phyloP scores from a whole-genome alignment of 2,888 invertebrate species.

The Lithophane socia region DNA sequence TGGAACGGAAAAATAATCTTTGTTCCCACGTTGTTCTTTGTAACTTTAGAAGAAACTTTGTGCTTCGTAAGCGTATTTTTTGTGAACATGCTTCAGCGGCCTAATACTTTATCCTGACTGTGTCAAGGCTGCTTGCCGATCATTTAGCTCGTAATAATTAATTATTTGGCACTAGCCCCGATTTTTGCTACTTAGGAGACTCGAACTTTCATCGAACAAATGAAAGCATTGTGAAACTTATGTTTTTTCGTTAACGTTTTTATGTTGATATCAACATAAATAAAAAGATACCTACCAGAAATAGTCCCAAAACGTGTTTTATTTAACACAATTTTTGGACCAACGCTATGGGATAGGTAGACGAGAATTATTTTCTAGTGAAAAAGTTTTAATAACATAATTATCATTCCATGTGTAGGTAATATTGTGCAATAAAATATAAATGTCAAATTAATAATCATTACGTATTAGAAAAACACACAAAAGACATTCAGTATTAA shows the following conservation, averaged over 20 bases:
- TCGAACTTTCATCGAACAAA: neutral
- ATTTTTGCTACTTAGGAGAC: neutral
- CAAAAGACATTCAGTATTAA: neutral
- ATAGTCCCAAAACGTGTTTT: neutral
- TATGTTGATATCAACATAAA: neutral
- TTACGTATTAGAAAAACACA: neutral
- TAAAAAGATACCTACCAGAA: neutral
- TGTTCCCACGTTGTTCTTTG: neutral
- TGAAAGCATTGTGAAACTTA: neutral
- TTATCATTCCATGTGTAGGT: neutral
- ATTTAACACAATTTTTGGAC: neutral
- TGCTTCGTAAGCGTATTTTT: conserved; percentile 26
- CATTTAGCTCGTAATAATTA: conserved; percentile 49
- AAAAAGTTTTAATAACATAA: neutral
- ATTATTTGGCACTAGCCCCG: conserved; percentile 34
- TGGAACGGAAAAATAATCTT: conserved; percentile 11
- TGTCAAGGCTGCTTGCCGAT: conserved; percentile 43
- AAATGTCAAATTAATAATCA: neutral
- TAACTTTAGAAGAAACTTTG: conserved; percentile 2
- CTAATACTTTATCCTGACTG: conserved; percentile 16
- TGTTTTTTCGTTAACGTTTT: neutral
- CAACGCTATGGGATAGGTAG: neutral
- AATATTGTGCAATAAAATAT: neutral
- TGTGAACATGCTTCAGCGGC: neutral
- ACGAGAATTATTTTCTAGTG: neutral